Conservation (phyloP, 2,113 vertebrate genomes). For the Mustela lutreola region DNA sequence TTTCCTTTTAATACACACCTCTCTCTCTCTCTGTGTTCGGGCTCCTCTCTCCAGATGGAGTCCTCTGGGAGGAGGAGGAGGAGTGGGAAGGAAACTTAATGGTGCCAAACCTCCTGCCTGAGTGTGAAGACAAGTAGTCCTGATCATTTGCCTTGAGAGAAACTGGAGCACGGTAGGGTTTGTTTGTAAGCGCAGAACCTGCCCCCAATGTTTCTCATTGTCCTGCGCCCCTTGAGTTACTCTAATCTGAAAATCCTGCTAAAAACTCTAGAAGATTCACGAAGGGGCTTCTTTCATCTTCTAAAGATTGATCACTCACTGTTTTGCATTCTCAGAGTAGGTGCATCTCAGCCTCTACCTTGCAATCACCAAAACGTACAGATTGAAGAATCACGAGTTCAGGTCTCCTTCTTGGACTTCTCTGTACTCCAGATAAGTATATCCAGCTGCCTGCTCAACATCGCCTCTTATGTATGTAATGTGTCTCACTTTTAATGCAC, state of each 20-base stretch:
- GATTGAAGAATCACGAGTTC: background rate
- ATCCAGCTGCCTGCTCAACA: background rate
- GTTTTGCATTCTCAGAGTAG: background rate
- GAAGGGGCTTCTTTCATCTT: background rate
- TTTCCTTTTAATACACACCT: background rate
- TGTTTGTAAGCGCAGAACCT: slow-evolving; percentile 13
- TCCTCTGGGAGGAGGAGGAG: background rate
- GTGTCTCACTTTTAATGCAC: background rate
- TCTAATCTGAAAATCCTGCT: background rate
- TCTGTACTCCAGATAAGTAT: background rate
- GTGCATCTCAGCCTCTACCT: background rate
- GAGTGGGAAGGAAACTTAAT: background rate
- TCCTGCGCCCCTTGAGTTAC: background rate
- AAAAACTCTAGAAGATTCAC: background rate
- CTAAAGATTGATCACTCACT: background rate
- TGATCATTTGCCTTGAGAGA: background rate
- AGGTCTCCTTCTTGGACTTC: background rate
- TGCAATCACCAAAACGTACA: background rate
- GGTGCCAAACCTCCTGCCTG: background rate
- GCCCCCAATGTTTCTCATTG: background rate
- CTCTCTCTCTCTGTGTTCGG: background rate
- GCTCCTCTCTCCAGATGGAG: background rate
- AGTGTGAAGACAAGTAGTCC: background rate
- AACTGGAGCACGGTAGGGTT: background rate
- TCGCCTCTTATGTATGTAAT: background rate